Conservation (phyloP, 2,113 vertebrate species). For the Montifringilla adamsi region DNA sequence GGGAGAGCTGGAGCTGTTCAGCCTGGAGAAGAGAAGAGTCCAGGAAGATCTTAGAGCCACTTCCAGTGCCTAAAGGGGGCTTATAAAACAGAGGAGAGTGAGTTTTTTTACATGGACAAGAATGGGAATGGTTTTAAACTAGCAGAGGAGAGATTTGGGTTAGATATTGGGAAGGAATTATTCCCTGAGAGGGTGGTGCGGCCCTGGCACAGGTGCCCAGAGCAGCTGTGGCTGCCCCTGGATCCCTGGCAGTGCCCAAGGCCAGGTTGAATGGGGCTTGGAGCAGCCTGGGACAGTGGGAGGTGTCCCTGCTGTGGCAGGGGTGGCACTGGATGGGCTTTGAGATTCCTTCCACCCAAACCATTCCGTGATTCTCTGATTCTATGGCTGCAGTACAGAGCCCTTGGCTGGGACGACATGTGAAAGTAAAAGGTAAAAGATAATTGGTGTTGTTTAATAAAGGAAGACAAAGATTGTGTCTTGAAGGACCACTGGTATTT, state of each 20-base stretch:
- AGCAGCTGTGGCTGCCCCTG: background rate
- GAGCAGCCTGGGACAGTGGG: fast-evolving
- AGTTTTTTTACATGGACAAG: background rate
- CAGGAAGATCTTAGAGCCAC: background rate
- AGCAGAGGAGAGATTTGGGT: background rate
- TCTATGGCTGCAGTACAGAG: background rate
- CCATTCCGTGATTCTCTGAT: background rate
- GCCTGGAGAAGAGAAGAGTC: background rate
- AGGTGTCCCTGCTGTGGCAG: background rate
- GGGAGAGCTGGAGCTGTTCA: background rate
- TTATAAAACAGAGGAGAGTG: background rate
- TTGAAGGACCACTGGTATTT: conserved; percentile 31
- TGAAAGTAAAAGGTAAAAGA: background rate
- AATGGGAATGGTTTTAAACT: background rate
- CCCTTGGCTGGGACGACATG: background rate
- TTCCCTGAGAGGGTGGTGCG: fast-evolving
- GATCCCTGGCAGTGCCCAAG: background rate
- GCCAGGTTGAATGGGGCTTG: fast-evolving
- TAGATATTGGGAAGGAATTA: background rate
- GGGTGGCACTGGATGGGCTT: fast-evolving
- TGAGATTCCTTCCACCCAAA: background rate
- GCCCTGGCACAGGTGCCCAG: background rate
- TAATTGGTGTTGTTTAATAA: background rate
- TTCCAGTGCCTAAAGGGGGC: background rate
- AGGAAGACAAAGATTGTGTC: background rate